Percentiles rank a stretch among this genome's conserved stretches.
These are phyloP conservation scores for Acutogordius australiensis DNA, from an alignment of 2,888 invertebrate species.

Conservation along the genomic window DNA sequence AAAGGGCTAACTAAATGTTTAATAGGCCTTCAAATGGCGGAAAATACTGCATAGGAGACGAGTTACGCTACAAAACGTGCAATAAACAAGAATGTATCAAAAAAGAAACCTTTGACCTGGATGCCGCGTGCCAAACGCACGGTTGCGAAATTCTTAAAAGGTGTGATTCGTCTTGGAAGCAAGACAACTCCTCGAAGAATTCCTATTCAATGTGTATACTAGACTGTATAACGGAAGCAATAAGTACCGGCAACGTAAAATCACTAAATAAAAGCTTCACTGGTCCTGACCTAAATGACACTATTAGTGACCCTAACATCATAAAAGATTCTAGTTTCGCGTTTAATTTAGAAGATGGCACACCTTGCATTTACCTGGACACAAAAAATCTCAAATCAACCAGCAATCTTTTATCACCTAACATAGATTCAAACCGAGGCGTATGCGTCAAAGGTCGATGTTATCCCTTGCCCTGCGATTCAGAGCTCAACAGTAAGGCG, in stretches of 20 bases:
- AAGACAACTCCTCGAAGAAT: not conserved
- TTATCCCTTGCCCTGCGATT: not conserved
- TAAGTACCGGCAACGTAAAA: not conserved
- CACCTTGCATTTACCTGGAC: not conserved
- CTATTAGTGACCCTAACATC: not conserved
- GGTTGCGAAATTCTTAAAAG: not conserved
- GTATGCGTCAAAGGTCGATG: not conserved
- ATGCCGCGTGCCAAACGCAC: not conserved
- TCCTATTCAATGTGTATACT: not conserved
- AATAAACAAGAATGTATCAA: not conserved
- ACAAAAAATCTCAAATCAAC: not conserved
- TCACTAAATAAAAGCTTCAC: no score
- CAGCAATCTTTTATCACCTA: not conserved
- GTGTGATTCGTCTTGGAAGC: not conserved
- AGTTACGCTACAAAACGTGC: not conserved
- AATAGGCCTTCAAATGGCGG: slow-evolving; percentile 1
- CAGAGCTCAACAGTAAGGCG: not conserved
- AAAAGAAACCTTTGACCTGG: not conserved
- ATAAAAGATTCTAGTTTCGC: not conserved
- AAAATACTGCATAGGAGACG: not conserved
- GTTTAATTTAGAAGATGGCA: not conserved
- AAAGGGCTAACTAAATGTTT: no score
- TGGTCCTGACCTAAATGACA: no score
- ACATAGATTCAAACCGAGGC: not conserved
- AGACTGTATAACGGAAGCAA: not conserved